phyloP scores from a whole-genome alignment of 2,797 vertebrate genomes.

The Brachymystax lenok region DNA sequence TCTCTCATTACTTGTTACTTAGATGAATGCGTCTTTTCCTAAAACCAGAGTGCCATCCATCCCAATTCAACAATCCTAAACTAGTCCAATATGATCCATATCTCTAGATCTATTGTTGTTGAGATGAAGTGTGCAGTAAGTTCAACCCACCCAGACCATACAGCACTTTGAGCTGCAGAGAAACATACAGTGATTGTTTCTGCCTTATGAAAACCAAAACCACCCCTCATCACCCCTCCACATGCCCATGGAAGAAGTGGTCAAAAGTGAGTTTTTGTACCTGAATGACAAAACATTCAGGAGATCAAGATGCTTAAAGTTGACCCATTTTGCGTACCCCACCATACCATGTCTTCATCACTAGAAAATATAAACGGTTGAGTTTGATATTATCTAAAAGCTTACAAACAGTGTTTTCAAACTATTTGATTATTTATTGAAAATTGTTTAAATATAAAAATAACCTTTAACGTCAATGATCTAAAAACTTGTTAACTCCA shows the following conservation, averaged over 20 bases:
- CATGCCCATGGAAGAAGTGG: not conserved
- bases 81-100: not conserved
- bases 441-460: no score
- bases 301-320: no score
- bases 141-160: constrained; percentile 26
- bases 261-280: constrained; percentile 21
- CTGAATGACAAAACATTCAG: no score
- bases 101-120: not conserved
- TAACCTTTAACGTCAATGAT: no score
- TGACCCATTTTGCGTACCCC: no score
- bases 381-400: not conserved
- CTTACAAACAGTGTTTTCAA: no score
- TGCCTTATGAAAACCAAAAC: not conserved
- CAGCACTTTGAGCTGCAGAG: constrained; percentile 34
- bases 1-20: not conserved
- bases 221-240: not conserved
- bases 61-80: not conserved
- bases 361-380: no score
- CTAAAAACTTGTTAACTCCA: no score
- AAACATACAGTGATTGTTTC: constrained; percentile 12
- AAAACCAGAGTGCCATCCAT: not conserved
- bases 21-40: not conserved
- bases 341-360: no score
- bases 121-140: constrained; percentile 3
- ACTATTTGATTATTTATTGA: no score